A percentile compares a stretch with the other conserved stretches of the same genome.
These are phyloP conservation scores for Tridacna gigas DNA, from an alignment of 2,888 invertebrate species.

Conservation along the genomic window DNA sequence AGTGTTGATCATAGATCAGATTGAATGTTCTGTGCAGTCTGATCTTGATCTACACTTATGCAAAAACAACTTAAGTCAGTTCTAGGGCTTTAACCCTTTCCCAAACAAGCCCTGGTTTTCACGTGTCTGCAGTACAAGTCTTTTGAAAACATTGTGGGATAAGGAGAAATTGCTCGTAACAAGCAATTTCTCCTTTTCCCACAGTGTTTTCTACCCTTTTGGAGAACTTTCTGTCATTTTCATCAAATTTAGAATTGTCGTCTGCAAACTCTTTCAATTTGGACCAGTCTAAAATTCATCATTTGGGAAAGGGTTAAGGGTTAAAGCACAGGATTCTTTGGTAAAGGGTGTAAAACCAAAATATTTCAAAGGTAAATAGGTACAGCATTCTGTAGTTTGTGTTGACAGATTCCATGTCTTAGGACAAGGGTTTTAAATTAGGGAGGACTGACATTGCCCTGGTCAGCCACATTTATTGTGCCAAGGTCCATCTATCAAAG, in stretches of 20 bases:
- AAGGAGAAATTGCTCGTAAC: too few species aligned
- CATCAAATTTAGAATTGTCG: slow-evolving; percentile 6
- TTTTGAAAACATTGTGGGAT: not conserved
- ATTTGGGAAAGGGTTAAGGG: slow-evolving; percentile 3
- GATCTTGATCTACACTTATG: too few species aligned
- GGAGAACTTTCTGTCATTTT: not conserved
- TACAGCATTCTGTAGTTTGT: not conserved
- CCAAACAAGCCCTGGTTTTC: too few species aligned
- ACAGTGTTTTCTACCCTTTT: slow-evolving; percentile 7
- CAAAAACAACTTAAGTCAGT: too few species aligned
- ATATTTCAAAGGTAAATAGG: not conserved
- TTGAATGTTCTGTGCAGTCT: too few species aligned
- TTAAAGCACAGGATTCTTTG: not conserved
- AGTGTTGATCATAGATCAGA: too few species aligned
- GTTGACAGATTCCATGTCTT: not conserved
- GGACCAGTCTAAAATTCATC: too few species aligned
- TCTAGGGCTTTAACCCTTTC: too few species aligned
- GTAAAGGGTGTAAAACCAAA: not conserved
- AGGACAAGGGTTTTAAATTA: not conserved
- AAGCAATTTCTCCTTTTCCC: slow-evolving; percentile 5
- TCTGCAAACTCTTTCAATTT: slow-evolving; percentile 7
- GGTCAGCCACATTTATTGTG: slow-evolving; percentile 27
- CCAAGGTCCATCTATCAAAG: slow-evolving; percentile 20
- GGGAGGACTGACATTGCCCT: slow-evolving; percentile 17
- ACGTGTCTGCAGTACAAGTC: not conserved